Evolutionary conservation across 2,888 invertebrate species (phyloP).

Genomic region (Ptychoptera contaminata): DNA sequence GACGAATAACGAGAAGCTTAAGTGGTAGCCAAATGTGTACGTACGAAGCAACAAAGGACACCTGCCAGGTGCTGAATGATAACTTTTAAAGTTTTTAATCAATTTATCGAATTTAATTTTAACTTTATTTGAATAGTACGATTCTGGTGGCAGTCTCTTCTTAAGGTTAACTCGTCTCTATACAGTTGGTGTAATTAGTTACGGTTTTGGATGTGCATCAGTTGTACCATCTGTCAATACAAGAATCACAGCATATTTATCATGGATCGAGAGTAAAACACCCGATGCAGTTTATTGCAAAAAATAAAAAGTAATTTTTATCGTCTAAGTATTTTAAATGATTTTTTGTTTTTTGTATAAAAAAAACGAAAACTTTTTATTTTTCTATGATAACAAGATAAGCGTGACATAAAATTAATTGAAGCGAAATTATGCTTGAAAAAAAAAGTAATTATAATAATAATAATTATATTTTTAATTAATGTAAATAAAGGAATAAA

Average conservation of each 20-base stretch:
- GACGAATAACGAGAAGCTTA: slow-evolving; percentile 19
- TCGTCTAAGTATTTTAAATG: not conserved
- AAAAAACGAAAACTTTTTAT: too few species aligned
- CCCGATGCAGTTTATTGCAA: not conserved
- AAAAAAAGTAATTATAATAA: too few species aligned
- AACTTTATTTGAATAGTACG: slow-evolving; percentile 14
- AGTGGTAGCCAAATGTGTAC: slow-evolving; percentile 32
- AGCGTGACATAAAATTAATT: too few species aligned
- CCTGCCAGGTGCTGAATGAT: slow-evolving; percentile 28
- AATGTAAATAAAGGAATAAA: too few species aligned
- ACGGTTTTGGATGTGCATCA: slow-evolving; percentile 31
- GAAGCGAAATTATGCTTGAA: too few species aligned
- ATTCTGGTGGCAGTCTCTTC: slow-evolving; percentile 33
- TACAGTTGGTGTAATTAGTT: slow-evolving; percentile 32
- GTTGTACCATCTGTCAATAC: slow-evolving; percentile 32
- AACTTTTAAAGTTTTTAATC: slow-evolving; percentile 11
- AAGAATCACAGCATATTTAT: slow-evolving; percentile 31
- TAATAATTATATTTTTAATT: too few species aligned
- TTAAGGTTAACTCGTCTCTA: slow-evolving; percentile 29
- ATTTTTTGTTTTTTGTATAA: too few species aligned
- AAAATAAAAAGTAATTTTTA: not conserved
- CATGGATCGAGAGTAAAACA: slow-evolving; percentile 28
- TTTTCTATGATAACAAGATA: too few species aligned
- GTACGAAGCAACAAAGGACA: slow-evolving; percentile 30
- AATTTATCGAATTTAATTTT: slow-evolving; percentile 2